These are phyloP conservation scores for Sphaeridia pumilis DNA, from an alignment of 2,888 invertebrate genomes.

Conservation along the genomic window DNA sequence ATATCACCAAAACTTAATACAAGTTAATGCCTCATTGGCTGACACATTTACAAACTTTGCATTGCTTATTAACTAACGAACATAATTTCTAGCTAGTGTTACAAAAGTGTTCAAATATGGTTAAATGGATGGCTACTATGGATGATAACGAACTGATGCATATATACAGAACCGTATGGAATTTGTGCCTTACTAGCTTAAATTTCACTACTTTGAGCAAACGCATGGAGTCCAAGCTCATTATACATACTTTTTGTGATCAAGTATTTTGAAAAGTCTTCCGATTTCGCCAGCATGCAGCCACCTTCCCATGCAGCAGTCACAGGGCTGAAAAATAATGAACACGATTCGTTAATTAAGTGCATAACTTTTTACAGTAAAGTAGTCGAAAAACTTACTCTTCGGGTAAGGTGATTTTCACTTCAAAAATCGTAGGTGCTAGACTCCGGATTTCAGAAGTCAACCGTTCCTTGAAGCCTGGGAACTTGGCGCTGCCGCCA, in stretches of 20 bases:
- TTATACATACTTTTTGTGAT: conserved; percentile 79
- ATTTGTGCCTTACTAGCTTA: too few species aligned
- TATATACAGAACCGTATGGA: too few species aligned
- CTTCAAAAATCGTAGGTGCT: conserved; percentile 63
- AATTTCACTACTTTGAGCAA: conserved; percentile 42
- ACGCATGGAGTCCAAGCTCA: conserved; percentile 60
- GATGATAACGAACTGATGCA: too few species aligned
- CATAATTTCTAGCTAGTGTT: too few species aligned
- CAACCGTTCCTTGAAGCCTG: conserved; percentile 69
- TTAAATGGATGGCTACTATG: too few species aligned
- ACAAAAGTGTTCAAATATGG: too few species aligned
- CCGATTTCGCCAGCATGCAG: conserved; percentile 56
- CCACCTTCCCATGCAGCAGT: conserved; percentile 87
- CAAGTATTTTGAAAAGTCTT: conserved; percentile 51
- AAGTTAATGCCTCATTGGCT: too few species aligned
- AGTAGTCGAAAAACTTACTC: conserved; percentile 45
- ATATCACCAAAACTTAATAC: too few species aligned
- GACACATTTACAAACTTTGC: too few species aligned
- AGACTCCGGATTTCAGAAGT: conserved; percentile 64
- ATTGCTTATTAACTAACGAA: too few species aligned
- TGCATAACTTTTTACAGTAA: neutral
- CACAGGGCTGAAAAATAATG: conserved; percentile 47
- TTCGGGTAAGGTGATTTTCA: conserved; percentile 57
- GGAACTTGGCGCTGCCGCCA: conserved; percentile 69
- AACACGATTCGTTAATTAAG: neutral